Base-by-base conservation (phyloP, 2,797 vertebrate species). In the Pristis pectinata region DNA sequence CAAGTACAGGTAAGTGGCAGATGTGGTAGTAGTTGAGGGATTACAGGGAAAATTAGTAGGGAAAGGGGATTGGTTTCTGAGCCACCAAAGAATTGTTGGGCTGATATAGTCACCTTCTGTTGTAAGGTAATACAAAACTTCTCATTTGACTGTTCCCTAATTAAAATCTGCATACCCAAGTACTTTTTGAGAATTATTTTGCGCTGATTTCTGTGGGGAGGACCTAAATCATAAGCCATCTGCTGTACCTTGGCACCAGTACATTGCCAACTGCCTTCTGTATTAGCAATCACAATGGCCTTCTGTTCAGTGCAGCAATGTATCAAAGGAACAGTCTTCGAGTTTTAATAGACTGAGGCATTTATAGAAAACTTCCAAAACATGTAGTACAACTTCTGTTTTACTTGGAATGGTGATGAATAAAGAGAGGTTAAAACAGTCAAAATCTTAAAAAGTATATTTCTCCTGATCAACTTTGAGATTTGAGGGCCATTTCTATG, bases 201-300 rank as follows among this genome's bases (percentile, higher is more conserved):
- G 15, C n/a, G n/a, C 30, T 34, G 41, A 49, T 74, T 94, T 76
- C 92, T 74, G 74, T 92, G 53, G 92, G 92, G 92, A 94, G 44
- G 15, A 67, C 24, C 44, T 91, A 76, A 74, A 34, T 30, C 24
- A 56, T 15, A n/a, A 93, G 70, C 92, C 92, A 94, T 94, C 92
- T 94, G 92, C 30, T 94, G 41, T 49, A 91, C 41, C 61, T 67
- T 91, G 87, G 87, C 87, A 64, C 17, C 17, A 61, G 87, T 67
- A 24, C 3, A n/a, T 37, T 91, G 87, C 59, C n/a, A 91, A 64
- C 59, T 37, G 17, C n/a, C 61, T 91, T n/a, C n/a, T 91, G 37
- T 41, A 67, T 87, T 30, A 41, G 87, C 87, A 64, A 41, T 91
- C 87, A 41, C 67, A 87, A 67, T 2, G 19, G 9, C 87, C 87